These are phyloP conservation scores for Cyphomyrus plagiostoma DNA, from an alignment of 2,113 vertebrate genomes.

Conservation along the genomic window DNA sequence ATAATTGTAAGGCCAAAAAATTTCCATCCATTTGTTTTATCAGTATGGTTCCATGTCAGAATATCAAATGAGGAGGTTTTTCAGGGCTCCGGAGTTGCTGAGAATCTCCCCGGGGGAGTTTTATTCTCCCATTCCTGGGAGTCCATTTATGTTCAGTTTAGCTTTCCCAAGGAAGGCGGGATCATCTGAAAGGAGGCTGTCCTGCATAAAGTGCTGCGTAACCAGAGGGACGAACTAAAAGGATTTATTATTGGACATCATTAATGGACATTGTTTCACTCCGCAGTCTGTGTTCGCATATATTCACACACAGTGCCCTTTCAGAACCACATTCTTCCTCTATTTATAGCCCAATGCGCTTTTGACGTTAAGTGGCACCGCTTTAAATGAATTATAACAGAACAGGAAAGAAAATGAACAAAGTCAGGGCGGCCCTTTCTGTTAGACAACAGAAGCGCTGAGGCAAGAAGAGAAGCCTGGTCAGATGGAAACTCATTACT, in stretches of 20 bases:
- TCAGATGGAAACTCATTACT: slow-evolving; percentile 18
- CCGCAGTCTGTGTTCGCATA: not conserved
- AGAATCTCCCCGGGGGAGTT: not conserved
- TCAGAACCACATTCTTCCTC: not conserved
- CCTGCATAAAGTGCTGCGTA: not conserved
- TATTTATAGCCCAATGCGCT: slow-evolving; percentile 3
- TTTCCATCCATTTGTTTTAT: not conserved
- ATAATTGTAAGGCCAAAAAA: not conserved
- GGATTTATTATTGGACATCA: not conserved
- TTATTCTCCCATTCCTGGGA: not conserved
- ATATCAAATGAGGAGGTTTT: not conserved
- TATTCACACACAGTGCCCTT: not conserved
- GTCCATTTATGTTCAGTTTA: not conserved
- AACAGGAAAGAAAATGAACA: not conserved
- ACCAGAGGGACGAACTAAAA: not conserved
- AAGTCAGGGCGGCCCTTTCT: not conserved
- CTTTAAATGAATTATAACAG: slow-evolving; percentile 24
- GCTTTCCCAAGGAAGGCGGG: not conserved
- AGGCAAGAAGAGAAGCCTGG: not conserved
- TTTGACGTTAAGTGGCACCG: slow-evolving; percentile 14
- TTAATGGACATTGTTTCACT: not conserved
- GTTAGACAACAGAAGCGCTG: slow-evolving; percentile 6
- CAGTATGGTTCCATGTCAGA: not conserved
- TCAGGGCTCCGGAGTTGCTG: not conserved
- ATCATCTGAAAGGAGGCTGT: not conserved